phyloP scores from a whole-genome alignment of 2,797 vertebrate genomes.

The Bovichtus variegatus region DNA sequence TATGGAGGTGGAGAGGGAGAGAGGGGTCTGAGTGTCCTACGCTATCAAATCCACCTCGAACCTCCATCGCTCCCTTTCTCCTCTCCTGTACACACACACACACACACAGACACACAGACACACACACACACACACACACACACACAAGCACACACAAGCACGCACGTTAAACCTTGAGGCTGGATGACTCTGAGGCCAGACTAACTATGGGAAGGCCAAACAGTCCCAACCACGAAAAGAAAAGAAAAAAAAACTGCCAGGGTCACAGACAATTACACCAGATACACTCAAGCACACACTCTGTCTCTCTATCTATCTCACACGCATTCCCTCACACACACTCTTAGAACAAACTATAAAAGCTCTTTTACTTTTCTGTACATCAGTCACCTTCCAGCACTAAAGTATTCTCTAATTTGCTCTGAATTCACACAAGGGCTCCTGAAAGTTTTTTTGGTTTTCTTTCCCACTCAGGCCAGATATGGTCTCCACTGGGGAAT shows the following conservation, averaged over 20 bases:
- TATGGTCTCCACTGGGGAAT: constrained; percentile 27
- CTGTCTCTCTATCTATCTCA: constrained; percentile 24
- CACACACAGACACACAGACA: constrained; percentile 39
- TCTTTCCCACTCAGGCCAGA: constrained; percentile 2
- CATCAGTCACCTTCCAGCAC: constrained; percentile 1
- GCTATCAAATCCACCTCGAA: constrained; percentile 72
- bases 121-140: constrained; percentile 40
- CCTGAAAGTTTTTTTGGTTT: neutral
- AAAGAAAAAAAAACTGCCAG: constrained; percentile 57
- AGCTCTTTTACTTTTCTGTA: constrained; percentile 3
- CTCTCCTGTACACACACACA: constrained; percentile 43
- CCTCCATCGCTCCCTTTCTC: constrained; percentile 57
- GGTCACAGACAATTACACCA: constrained; percentile 67
- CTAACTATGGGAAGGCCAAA: constrained; percentile 75
- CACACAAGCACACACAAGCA: constrained; percentile 35
- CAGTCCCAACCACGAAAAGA: constrained; percentile 61
- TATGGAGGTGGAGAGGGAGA: constrained; percentile 42
- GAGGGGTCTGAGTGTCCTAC: constrained; percentile 67
- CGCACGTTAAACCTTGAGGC: constrained; percentile 73
- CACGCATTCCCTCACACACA: neutral
- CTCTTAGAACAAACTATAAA: constrained; percentile 2
- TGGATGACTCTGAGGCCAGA: constrained; percentile 69
- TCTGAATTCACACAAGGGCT: constrained; percentile 17
- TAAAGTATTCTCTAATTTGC: constrained; percentile 6
- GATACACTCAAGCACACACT: constrained; percentile 19